These are phyloP conservation scores for Xestia c-nigrum DNA, from an alignment of 2,888 invertebrate species.

Conservation along the genomic window DNA sequence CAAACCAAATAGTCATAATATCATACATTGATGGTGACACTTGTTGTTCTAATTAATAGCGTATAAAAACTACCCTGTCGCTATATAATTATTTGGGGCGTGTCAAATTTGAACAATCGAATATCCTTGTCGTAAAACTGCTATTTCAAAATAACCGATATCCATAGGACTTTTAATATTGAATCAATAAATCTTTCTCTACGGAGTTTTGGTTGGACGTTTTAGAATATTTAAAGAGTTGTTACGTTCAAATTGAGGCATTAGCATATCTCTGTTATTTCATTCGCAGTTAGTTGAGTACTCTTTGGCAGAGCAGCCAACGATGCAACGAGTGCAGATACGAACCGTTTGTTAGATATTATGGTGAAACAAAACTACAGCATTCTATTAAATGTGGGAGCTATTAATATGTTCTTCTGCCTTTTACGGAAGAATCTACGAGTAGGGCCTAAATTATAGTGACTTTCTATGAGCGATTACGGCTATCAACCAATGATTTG, in stretches of 20 bases:
- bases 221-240: slow-evolving; percentile 31
- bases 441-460: neutral
- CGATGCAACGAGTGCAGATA: slow-evolving; percentile 40
- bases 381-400: neutral
- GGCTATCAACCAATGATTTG: neutral
- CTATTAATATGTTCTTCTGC: no score
- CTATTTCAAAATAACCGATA: neutral
- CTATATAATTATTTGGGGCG: slow-evolving; percentile 18
- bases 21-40: neutral
- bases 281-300: slow-evolving; percentile 33
- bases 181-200: slow-evolving; percentile 13
- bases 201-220: slow-evolving; percentile 7
- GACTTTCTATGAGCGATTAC: neutral
- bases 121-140: slow-evolving; percentile 1
- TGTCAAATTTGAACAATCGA: slow-evolving; percentile 4
- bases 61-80: neutral
- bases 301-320: slow-evolving; percentile 39
- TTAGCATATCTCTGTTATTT: slow-evolving; percentile 51
- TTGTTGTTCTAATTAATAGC: neutral
- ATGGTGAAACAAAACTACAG: slow-evolving; percentile 16
- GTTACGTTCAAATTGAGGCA: slow-evolving; percentile 25
- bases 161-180: slow-evolving; percentile 19
- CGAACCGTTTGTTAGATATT: slow-evolving; percentile 16
- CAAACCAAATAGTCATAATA: neutral
- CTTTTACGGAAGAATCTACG: neutral